Percentiles rank a stretch among this genome's conserved stretches.
These are phyloP conservation scores for Synergus laeviventris DNA, from an alignment of 2,888 invertebrate genomes.

Conservation along the genomic window DNA sequence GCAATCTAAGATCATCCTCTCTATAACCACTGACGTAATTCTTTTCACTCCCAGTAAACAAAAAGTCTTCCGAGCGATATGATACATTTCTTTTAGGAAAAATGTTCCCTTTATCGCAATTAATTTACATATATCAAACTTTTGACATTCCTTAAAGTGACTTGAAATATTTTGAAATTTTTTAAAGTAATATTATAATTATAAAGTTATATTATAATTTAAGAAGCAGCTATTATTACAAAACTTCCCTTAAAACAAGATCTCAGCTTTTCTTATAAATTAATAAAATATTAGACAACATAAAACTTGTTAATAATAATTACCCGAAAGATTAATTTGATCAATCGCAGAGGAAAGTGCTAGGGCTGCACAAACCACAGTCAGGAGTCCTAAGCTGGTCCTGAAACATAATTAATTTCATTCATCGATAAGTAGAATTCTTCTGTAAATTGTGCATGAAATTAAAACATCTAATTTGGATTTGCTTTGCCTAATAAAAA, in stretches of 20 bases:
- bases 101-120: too few species aligned
- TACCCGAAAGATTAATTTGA: conserved; percentile 68
- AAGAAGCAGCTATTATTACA: too few species aligned
- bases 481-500: too few species aligned
- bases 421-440: conserved; percentile 20
- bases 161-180: too few species aligned
- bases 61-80: not conserved
- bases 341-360: conserved; percentile 63
- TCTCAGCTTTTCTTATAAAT: too few species aligned
- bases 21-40: not conserved
- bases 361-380: conserved; percentile 59
- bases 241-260: too few species aligned
- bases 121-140: too few species aligned
- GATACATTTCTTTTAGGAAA: not conserved
- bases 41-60: not conserved
- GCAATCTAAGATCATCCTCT: conserved; percentile 19
- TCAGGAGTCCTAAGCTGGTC: conserved; percentile 67
- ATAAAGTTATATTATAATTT: too few species aligned
- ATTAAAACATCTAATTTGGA: too few species aligned
- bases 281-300: not conserved
- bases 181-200: too few species aligned
- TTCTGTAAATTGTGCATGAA: too few species aligned
- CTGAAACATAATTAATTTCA: conserved; percentile 62
- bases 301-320: not conserved
- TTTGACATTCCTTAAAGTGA: too few species aligned